Evolutionary conservation across 2,113 vertebrate genomes (phyloP).

Genomic region (Saimiri boliviensis): DNA sequence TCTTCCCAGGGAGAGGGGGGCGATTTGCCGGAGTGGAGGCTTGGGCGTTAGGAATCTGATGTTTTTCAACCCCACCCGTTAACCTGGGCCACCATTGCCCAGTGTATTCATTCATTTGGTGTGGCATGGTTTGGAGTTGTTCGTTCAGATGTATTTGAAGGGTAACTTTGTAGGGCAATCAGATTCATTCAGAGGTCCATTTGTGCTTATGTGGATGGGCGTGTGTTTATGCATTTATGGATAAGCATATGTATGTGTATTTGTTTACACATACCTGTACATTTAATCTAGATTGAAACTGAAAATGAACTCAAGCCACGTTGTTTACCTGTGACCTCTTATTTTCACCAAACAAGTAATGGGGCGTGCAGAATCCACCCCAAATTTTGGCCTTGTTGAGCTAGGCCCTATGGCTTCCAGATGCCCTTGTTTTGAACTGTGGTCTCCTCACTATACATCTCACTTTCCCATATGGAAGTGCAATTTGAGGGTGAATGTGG

Average conservation of each 20-base stretch:
- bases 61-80: not conserved
- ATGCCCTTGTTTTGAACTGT: not conserved
- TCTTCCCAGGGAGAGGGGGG: not conserved
- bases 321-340: not conserved
- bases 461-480: too few species aligned
- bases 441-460: not conserved
- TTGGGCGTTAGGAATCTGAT: not conserved
- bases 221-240: not conserved
- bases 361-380: not conserved
- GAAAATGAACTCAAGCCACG: not conserved
- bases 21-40: fast-evolving
- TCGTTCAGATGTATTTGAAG: not conserved
- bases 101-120: not conserved
- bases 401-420: not conserved
- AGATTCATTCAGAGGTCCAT: not conserved
- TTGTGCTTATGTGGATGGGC: not conserved
- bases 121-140: not conserved
- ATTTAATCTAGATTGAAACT: not conserved
- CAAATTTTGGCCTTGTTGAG: not conserved
- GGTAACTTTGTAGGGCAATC: not conserved
- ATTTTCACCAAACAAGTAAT: not conserved
- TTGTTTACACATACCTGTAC: not conserved
- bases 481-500: not conserved
- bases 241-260: not conserved
- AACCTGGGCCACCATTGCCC: not conserved